Percentiles rank a stretch among this genome's conserved stretches.
Conservation (phyloP, 2,113 vertebrate genomes). For the Vulpes vulpes region DNA sequence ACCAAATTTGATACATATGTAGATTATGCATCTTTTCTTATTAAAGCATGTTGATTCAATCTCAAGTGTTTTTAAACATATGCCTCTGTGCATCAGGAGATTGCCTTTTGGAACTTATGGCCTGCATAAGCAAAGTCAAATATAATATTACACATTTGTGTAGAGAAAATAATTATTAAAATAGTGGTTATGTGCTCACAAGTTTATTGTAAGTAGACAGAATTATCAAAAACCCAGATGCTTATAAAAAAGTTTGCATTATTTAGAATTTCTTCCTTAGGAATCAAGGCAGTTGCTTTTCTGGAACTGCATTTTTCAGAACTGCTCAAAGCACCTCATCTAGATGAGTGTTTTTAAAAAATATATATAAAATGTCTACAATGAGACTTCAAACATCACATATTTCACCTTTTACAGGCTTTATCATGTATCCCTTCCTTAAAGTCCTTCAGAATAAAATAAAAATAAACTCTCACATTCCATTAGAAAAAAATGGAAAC, state of each 20-base stretch:
- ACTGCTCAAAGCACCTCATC: constrained; percentile 88
- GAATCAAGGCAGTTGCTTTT: constrained; percentile 78
- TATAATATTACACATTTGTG: constrained; percentile 71
- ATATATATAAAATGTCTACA: constrained; percentile 83
- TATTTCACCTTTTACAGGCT: constrained; percentile 75
- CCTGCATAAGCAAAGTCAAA: constrained; percentile 88
- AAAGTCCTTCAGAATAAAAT: constrained; percentile 86
- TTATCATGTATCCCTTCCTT: constrained; percentile 82
- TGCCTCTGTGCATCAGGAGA: constrained; percentile 59
- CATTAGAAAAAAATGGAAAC: constrained; percentile 85
- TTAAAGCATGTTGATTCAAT: constrained; percentile 73
- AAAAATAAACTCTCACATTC: constrained; percentile 87
- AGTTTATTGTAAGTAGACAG: constrained; percentile 78
- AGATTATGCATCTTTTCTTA: constrained; percentile 69
- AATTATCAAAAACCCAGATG: constrained; percentile 83
- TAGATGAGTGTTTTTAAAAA: constrained; percentile 87
- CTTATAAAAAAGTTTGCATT: constrained; percentile 84
- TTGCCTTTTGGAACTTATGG: constrained; percentile 86
- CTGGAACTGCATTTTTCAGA: constrained; percentile 81
- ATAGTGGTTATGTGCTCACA: constrained; percentile 86
- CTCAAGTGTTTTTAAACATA: constrained; percentile 70
- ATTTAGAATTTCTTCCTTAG: constrained; percentile 78
- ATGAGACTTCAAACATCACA: constrained; percentile 80
- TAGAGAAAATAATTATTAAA: constrained; percentile 70
- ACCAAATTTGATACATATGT: constrained; percentile 38